Evolutionary conservation across 2,797 vertebrate genomes (phyloP).

Genomic region (Myotis findleyi): DNA sequence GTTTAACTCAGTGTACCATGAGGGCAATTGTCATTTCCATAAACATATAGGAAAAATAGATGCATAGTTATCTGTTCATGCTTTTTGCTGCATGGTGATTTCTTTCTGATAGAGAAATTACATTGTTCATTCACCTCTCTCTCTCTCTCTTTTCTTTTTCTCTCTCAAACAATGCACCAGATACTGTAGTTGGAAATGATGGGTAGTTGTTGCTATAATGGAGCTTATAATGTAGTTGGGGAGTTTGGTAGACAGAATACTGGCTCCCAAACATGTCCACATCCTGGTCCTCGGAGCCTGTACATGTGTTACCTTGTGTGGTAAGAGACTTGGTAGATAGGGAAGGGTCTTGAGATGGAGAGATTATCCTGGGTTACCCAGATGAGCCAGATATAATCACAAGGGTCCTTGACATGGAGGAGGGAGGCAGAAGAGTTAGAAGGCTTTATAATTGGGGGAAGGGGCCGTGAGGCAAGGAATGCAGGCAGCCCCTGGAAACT

Average conservation of each 20-base stretch:
- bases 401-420: background rate
- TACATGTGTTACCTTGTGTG: too few species aligned
- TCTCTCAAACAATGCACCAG: background rate
- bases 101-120: background rate
- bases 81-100: background rate
- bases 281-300: background rate
- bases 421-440: background rate
- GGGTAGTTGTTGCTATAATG: background rate
- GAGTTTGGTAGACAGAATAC: background rate
- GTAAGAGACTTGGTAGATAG: background rate
- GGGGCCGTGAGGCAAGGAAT: too few species aligned
- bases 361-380: background rate
- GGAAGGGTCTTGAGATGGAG: background rate
- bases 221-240: background rate
- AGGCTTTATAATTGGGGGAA: background rate
- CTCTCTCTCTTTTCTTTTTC: too few species aligned
- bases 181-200: background rate
- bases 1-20: background rate
- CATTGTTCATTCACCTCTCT: background rate
- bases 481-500: too few species aligned
- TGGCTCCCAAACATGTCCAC: background rate
- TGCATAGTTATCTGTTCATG: background rate
- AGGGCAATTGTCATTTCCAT: background rate
- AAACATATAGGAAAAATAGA: background rate
- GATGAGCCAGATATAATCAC: background rate